These are phyloP conservation scores for Maccullochella peelii DNA, from an alignment of 2,113 vertebrate species.

Conservation along the genomic window DNA sequence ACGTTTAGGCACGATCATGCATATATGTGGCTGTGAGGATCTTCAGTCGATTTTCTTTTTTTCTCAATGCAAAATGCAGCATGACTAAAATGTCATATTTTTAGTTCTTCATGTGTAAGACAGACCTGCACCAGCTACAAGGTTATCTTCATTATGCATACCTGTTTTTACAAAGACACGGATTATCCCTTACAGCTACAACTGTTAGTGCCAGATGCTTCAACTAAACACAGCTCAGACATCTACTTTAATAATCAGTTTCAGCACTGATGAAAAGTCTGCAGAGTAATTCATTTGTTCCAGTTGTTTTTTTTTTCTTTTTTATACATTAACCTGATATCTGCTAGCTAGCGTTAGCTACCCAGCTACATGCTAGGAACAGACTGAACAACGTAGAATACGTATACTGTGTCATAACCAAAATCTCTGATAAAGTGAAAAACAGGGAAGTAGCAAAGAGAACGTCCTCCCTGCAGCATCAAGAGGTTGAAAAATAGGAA, in stretches of 20 bases:
- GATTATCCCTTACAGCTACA: not conserved
- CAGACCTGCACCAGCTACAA: not conserved
- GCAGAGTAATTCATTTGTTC: not conserved
- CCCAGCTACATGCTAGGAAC: too few relatives aligned
- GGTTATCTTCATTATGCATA: not conserved
- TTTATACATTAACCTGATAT: not conserved
- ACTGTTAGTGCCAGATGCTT: not conserved
- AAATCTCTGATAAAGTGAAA: constrained; percentile 4
- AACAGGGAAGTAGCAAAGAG: constrained; percentile 70
- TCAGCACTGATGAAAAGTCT: not conserved
- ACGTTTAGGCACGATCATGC: not conserved
- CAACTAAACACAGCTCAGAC: not conserved
- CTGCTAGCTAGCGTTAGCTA: not conserved
- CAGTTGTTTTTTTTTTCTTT: not conserved
- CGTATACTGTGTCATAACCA: too few relatives aligned
- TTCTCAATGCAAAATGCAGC: too few relatives aligned
- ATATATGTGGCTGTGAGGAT: not conserved
- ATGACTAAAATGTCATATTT: not conserved
- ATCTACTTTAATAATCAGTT: not conserved
- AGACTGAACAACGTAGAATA: too few relatives aligned
- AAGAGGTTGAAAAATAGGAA: constrained; percentile 66
- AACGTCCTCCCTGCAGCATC: constrained; percentile 62
- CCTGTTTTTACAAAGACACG: not conserved
- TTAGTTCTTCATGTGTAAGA: not conserved
- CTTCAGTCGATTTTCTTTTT: not conserved